Evolutionary conservation across 2,888 invertebrate species (phyloP).

Genomic region (Gisinianus flammeolus): DNA sequence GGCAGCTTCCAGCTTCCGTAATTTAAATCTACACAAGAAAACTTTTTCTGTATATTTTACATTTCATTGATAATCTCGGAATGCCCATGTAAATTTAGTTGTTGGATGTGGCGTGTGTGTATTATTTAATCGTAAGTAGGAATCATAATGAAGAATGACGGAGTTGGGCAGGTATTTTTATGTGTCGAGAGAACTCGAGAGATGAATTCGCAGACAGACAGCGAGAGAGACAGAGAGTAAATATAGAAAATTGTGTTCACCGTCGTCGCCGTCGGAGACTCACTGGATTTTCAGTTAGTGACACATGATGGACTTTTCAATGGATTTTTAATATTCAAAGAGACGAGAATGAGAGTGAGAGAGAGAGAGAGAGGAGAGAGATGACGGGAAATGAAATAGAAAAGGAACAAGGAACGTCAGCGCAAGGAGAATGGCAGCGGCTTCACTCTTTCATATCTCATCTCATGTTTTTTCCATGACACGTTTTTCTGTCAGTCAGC

Average conservation of each 20-base stretch:
- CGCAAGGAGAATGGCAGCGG: background rate
- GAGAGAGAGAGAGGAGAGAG: background rate
- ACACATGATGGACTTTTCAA: constrained; percentile 36
- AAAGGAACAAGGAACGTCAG: constrained; percentile 16
- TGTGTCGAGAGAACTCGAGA: too few relatives aligned
- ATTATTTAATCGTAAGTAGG: background rate
- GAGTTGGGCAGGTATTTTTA: background rate
- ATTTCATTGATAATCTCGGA: too few relatives aligned
- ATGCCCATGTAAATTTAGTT: too few relatives aligned
- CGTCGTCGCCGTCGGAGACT: too few relatives aligned
- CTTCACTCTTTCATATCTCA: background rate
- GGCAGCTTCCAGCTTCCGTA: too few relatives aligned
- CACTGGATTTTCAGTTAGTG: constrained; percentile 19
- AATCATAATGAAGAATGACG: background rate
- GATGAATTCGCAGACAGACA: too few relatives aligned
- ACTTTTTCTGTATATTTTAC: too few relatives aligned
- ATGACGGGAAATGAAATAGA: constrained; percentile 10
- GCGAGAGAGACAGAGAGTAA: too few relatives aligned
- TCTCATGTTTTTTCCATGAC: constrained; percentile 7
- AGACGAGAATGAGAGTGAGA: background rate
- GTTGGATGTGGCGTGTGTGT: background rate
- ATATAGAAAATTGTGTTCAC: too few relatives aligned
- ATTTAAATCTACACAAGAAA: too few relatives aligned
- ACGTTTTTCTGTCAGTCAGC: background rate
- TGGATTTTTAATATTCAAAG: constrained; percentile 37